Evolutionary conservation across 1,140 invertebrate genomes (phyloP), one percentile per base, ranked within the genome.

Genomic region (Eueides isabella): DNA sequence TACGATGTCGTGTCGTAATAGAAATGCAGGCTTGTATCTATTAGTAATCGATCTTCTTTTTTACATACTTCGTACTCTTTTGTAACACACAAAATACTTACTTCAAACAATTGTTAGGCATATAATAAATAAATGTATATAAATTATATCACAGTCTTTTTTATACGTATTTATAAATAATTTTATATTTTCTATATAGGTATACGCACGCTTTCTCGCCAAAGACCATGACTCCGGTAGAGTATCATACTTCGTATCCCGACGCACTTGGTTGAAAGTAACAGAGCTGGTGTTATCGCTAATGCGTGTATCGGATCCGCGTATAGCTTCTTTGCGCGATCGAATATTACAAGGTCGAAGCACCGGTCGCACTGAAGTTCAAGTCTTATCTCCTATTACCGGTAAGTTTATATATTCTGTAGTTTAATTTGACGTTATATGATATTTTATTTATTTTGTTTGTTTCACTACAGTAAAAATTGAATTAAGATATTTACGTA

Each of bases 221-320:
- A 96, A 96, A 19, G 97, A 98, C 90, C 97, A 98, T 87, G 97
- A 98, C 86, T 98, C 97, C 0, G 98, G 98, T 0, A 95, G 98
- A 61, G 97, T 97, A 7, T 97, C 96, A 12, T 98, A 98, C 92
- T 96, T 98, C 74, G 96, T 98, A 28, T 98, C 97, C 63, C 94
- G 97, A 0, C 95, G 97, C 41, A 98, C 97, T 0, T 97, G 96
- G 93, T 90, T 99, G 26, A 95, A 97, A 55, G 96, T 99, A 2
- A 99, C 98, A 0, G 97, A 99, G 86, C 93, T 99, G n/a, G 97
- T 99, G 16, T 92, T 96, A 38, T 96, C 97, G 0, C 94, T 97
- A 71, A 93, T 99, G 61, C 93, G 98, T 0, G 96, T 99, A 9
- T 97, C 98, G 1, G 98, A 99, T 93, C 96, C 97, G 0, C 95